Evolutionary conservation across 2,797 vertebrate genomes (phyloP), one percentile per base, ranked within the genome.

Genomic region (Acestrorhynchus altus): DNA sequence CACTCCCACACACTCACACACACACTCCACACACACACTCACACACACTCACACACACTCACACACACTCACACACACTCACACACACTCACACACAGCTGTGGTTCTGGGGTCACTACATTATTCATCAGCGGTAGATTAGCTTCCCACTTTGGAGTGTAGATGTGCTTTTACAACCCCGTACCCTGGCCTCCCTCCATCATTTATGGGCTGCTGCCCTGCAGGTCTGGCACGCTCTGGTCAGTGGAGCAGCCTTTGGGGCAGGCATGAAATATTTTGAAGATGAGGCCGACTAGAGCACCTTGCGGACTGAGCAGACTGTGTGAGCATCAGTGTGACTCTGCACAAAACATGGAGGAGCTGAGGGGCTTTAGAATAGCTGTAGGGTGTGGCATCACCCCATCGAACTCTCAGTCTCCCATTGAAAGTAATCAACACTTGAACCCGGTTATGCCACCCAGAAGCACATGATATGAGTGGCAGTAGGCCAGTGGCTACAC

Each of bases 61-160:
- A 77, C 77, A 87, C 72, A 76, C 72, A 78, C 83, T 72, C 57
- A 31, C 47, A 72, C 46, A 39, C 72, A 71, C 35, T 26, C 67
- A 57, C 52, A 69, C 54, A 59, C 16, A 28, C 49, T 68, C 69
- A 86, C 31, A 35, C 31, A 80, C 24, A 77, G 85, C 76, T 74
- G 83, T 74, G 51, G 76, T 81, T 74, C 84, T 66, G 79, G 77
- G 80, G 72, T 60, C 24, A 31, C 83, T 93, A 80, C 86, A 93
- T 93, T 91, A 93, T 93, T 94, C 86, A 94, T 92, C 49, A 72
- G 20, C 4, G 18, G 51, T 70, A 59, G 76, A 88, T 89, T 86
- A 88, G 86, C 74, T 88, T 86, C 86, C n/a, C 80, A 56, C 80
- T 85, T 71, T 20, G 77, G 42, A 81, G 77, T 77, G 80, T 76